Evolutionary conservation across 1,140 invertebrate species (phyloP), one percentile per base, ranked within the genome.

Genomic region (Ostrea edulis): DNA sequence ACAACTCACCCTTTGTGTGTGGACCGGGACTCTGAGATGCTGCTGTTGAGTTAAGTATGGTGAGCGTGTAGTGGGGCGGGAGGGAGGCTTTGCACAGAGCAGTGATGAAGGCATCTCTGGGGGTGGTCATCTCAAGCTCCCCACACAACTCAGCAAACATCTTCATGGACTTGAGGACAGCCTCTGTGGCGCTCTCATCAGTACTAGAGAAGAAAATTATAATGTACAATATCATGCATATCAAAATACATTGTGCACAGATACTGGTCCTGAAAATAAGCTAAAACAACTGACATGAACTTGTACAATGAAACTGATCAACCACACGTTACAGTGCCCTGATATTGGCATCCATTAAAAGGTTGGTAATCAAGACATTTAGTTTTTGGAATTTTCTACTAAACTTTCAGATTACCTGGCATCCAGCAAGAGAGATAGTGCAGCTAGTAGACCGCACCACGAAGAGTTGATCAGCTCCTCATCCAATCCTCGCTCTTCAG

Each of bases 81-180:
- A 99, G 95, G 0, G 98, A 98, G 5, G 98, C 97, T 94, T 98
- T 98, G 94, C 98, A 99, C 92, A 99, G 96, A 7, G 98, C 97
- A 77, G 97, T 98, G 65, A 99, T 97, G 92, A 99, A 98, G 44
- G 98, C 98, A 96, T 99, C 98, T 68, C 98, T 96, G 0, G 97
- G 97, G 52, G 96, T 96, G 52, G 96, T 96, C 89, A 98, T 94
- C 44, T 96, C 96, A 68, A 98, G 94, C 87, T 96, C 94, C 14
- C 98, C 98, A 92, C 97, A 97, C 0, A 98, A 93, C 22, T 97
- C 97, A 0, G 97, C 97, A 92, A 98, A 97, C 0, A 97, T 97
- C 94, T 99, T 98, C 93, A 99, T 97, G 82, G 97, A 96, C 93
- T 98, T 98, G 9, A 99, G 95, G 29, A 99, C 97, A 92, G 97